Conservation (phyloP, 2,113 vertebrate genomes). For the Orthonyx spaldingii region DNA sequence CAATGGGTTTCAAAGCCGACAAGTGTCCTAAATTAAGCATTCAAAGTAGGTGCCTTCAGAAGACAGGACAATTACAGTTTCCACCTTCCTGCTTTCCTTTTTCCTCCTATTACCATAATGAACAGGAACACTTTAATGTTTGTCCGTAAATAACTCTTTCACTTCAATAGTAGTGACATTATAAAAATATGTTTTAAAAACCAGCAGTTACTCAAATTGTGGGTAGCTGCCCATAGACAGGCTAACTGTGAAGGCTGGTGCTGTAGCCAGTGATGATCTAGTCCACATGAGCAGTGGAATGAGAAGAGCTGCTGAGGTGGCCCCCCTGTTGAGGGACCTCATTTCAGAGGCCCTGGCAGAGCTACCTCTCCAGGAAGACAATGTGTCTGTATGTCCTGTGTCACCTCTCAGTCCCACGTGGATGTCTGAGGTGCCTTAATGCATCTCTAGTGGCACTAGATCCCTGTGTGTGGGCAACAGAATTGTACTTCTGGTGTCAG, state of each 20-base stretch:
- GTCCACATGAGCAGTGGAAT: not conserved
- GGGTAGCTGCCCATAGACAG: not conserved
- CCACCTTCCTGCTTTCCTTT: not conserved
- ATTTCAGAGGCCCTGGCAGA: not conserved
- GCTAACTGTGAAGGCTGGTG: not conserved
- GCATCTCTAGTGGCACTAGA: not conserved
- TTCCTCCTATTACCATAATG: not conserved
- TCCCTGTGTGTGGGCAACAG: accelerated
- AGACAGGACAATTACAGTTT: not conserved
- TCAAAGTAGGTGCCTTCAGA: not conserved
- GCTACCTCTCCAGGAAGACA: not conserved
- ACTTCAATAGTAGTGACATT: not conserved
- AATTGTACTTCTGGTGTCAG: not conserved
- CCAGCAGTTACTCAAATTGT: not conserved
- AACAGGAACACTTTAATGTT: not conserved
- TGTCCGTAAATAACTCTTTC: not conserved
- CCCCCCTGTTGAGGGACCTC: not conserved
- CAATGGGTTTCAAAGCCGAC: not conserved
- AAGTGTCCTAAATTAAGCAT: not conserved
- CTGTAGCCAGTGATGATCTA: not conserved
- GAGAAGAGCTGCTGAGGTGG: not conserved
- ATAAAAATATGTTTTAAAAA: not conserved
- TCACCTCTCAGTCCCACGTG: not conserved
- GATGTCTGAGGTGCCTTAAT: not conserved
- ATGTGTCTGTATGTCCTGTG: not conserved